Evolutionary conservation across 1,140 invertebrate genomes (phyloP).

Genomic region (Lutraria rhynchaena): DNA sequence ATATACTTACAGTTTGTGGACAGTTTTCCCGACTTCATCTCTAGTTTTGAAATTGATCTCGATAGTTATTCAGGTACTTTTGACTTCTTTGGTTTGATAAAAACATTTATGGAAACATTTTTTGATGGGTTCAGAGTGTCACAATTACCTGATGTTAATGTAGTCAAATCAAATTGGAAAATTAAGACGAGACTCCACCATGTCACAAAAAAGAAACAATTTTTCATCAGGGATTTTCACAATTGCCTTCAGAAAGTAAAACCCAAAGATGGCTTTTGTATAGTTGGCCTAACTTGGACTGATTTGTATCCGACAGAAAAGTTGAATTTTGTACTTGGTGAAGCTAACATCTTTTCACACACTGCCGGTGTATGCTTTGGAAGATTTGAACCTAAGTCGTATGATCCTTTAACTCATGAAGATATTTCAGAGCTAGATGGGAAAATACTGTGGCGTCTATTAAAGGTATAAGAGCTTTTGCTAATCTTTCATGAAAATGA

Average conservation of each 20-base stretch:
- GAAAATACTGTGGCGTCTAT: conserved; percentile 70
- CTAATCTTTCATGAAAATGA: too few relatives aligned
- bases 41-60: conserved; percentile 54
- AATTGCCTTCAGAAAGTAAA: conserved; percentile 59
- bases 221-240: conserved; percentile 67
- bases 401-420: conserved; percentile 46
- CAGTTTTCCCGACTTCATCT: conserved; percentile 72
- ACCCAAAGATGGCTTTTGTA: conserved; percentile 71
- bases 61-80: conserved; percentile 36
- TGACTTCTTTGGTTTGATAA: conserved; percentile 66
- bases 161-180: conserved; percentile 55
- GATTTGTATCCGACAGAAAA: conserved; percentile 76
- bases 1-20: conserved; percentile 76
- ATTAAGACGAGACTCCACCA: conserved; percentile 63
- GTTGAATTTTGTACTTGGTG: conserved; percentile 77
- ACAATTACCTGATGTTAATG: conserved; percentile 57
- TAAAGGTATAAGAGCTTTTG: conserved; percentile 75
- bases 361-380: conserved; percentile 74
- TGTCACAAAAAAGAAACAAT: conserved; percentile 68
- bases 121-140: conserved; percentile 68
- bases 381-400: conserved; percentile 69
- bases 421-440: conserved; percentile 70
- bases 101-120: conserved; percentile 69
- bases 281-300: conserved; percentile 74
- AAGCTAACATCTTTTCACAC: conserved; percentile 64